A percentile compares a stretch with the other conserved stretches of the same genome.
phyloP scores from a whole-genome alignment of 2,113 vertebrate species.

The Hemibagrus wyckioides region DNA sequence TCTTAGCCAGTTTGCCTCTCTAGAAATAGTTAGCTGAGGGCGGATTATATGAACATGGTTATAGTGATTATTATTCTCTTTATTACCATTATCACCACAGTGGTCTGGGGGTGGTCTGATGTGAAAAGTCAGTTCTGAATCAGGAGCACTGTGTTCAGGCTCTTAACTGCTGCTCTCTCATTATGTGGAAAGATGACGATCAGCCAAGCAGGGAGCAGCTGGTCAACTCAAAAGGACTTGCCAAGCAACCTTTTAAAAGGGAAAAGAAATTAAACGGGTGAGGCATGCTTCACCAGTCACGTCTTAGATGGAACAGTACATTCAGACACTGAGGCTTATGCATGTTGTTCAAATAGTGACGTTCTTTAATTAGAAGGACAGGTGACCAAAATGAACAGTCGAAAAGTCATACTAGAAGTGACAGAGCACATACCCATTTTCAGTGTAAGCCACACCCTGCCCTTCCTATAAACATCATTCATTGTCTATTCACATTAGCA shows the following conservation, averaged over 20 bases:
- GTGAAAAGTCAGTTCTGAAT: neutral
- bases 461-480: constrained; percentile 64
- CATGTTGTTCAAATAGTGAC: constrained; percentile 40
- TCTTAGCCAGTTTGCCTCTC: constrained; percentile 25
- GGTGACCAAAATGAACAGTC: constrained; percentile 50
- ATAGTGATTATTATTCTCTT: constrained; percentile 47
- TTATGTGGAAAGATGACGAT: neutral
- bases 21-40: constrained; percentile 36
- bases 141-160: constrained; percentile 3
- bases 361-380: constrained; percentile 61
- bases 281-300: neutral
- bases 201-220: constrained; percentile 1
- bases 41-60: constrained; percentile 34
- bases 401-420: constrained; percentile 53
- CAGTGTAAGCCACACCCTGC: constrained; percentile 48
- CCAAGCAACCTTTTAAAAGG: constrained; percentile 20
- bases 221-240: constrained; percentile 30
- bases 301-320: constrained; percentile 4
- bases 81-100: constrained; percentile 32
- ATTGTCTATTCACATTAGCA: constrained; percentile 54
- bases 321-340: constrained; percentile 13
- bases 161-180: constrained; percentile 12
- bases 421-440: constrained; percentile 57
- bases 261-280: neutral
- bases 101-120: constrained; percentile 33